Evolutionary conservation across 2,113 vertebrate genomes (phyloP), one percentile per base, ranked within the genome.

Genomic region (Macaca fascicularis): DNA sequence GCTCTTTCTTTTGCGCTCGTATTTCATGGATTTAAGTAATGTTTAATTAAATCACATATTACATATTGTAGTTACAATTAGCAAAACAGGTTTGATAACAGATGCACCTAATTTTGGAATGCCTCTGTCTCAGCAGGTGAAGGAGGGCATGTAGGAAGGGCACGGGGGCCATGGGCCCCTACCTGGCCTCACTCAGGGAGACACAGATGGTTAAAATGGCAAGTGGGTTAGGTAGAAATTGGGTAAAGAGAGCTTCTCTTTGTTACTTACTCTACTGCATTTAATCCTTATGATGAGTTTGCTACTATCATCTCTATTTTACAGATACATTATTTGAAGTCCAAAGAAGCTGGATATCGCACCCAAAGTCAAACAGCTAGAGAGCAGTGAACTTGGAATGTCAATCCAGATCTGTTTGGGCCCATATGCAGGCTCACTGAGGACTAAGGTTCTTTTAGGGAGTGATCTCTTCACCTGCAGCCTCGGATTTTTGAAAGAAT

Each of bases 121-220:
- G 0, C 10, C 12, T 59, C 12, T 70, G 8, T 9, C 83, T 78
- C 11, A 0, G 9, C 19, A 40, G 9, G 22, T 22, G 6, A 17
- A 27, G n/a, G 17, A n/a, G 30, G 45, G 40, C 50, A 2, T 43
- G 5, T 3, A 72, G 55, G 8, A 22, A 23, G n/a, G 76, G 8
- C 27, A 3, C 4, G 3, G 17, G 0, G n/a, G 14, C 59, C 13
- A 27, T 11, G 4, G 59, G 10, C 14, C 22, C 61, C 3, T 5
- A 14, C 45, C 76, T 8, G 59, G 43, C 67, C 4, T 74, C 2
- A 0, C 9, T 27, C 35, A 76, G 16, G 64, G 50, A 67, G 40
- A 32, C 7, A 16, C n/a, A 90, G 38, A 67, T 5, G 40, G 67
- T 13, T 75, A 57, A 80, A 72, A 1, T 12, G 87, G 38, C 52